A percentile compares a stretch with the other conserved stretches of the same genome.
Conservation (phyloP, 92 coral and sea anemone genomes). For the Parazoanthus swiftii region DNA sequence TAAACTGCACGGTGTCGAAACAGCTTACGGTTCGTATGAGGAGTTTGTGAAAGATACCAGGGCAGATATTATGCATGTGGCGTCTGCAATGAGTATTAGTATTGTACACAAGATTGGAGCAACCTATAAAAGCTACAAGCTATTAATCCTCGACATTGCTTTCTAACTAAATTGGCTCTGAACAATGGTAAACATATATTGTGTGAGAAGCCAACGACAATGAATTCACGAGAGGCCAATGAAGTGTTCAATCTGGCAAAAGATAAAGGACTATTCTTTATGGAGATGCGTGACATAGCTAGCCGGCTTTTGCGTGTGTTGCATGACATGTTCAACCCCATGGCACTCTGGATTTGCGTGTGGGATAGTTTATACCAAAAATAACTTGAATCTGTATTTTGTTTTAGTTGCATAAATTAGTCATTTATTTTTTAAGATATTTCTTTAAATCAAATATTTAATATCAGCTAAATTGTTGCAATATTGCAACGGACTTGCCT, state of each 20-base stretch:
- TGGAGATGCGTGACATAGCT: constrained; percentile 65
- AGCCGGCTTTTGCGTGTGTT: no score
- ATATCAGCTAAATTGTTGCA: no score
- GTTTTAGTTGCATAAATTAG: no score
- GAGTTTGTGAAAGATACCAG: constrained; percentile 66
- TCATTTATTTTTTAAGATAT: no score
- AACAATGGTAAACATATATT: constrained; percentile 92
- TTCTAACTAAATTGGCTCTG: constrained; percentile 78
- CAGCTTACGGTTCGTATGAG: constrained; percentile 87
- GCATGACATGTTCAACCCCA: no score
- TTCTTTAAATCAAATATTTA: no score
- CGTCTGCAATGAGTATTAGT: constrained; percentile 22
- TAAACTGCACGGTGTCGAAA: constrained; percentile 56
- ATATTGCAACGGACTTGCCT: no score
- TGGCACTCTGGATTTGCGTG: no score
- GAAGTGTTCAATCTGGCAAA: constrained; percentile 73
- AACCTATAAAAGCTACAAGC: no score
- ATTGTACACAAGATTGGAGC: no score
- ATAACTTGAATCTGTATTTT: no score
- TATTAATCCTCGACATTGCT: constrained; percentile 62
- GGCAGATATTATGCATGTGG: constrained; percentile 78
- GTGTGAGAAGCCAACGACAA: constrained; percentile 90
- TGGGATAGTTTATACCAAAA: no score
- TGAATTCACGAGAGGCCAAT: constrained; percentile 77
- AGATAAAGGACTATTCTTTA: constrained; percentile 76